These are phyloP conservation scores for Mastacembelus armatus DNA, from an alignment of 2,797 vertebrate species.

Conservation along the genomic window DNA sequence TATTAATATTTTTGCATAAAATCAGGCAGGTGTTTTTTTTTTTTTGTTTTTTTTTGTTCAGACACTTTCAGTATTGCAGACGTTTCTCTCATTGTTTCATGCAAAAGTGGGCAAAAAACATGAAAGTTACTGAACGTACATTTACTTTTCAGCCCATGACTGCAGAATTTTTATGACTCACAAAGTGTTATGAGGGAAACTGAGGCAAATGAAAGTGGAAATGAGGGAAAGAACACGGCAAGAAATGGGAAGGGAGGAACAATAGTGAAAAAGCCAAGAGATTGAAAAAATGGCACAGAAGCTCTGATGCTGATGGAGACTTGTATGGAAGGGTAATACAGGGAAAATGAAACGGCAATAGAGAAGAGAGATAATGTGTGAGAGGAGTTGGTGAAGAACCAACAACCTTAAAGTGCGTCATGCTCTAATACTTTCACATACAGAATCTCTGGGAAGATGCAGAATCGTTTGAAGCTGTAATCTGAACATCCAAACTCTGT, in stretches of 20 bases:
- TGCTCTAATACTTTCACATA: no score
- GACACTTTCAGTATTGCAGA: not conserved
- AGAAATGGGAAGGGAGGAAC: slow-evolving; percentile 1
- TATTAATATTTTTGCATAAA: no score
- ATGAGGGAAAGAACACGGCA: not conserved
- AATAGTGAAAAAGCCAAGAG: not conserved
- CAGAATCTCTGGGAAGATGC: no score
- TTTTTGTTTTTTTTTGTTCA: not conserved
- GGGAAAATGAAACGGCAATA: not conserved
- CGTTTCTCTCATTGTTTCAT: not conserved
- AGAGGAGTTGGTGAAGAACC: no score
- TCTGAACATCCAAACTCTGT: no score
- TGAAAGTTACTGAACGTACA: no score
- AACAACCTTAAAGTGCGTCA: no score
- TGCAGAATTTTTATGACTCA: not conserved
- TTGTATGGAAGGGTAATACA: not conserved
- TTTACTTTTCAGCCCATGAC: no score
- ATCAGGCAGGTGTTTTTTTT: no score
- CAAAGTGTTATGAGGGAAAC: not conserved
- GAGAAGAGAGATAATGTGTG: no score
- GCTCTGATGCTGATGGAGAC: not conserved
- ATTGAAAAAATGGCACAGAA: slow-evolving; percentile 3
- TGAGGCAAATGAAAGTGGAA: slow-evolving; percentile 25
- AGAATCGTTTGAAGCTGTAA: no score
- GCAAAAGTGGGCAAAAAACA: not conserved